Percentiles rank a stretch among this genome's conserved stretches.
phyloP scores from a whole-genome alignment of 2,888 invertebrate species.

The Willowsia nigromaculata region DNA sequence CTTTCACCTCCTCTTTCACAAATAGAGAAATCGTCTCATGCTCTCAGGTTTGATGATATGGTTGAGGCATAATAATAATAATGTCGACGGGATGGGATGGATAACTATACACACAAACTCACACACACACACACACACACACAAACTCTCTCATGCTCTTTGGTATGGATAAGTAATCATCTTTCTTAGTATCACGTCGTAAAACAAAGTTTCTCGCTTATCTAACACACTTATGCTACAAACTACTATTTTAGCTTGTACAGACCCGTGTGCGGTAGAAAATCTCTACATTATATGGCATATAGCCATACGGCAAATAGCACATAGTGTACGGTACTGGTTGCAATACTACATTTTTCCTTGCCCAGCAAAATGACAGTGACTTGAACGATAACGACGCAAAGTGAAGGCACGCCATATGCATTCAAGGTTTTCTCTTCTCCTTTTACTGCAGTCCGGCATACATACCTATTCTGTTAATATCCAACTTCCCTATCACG shows the following conservation, averaged over 20 bases:
- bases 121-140: background rate
- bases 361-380: slow-evolving; percentile 47
- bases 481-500: background rate
- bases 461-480: too few relatives aligned
- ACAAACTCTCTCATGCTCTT: background rate
- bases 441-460: slow-evolving; percentile 64
- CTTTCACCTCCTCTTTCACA: slow-evolving; percentile 33
- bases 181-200: slow-evolving; percentile 53
- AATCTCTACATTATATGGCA: background rate
- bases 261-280: background rate
- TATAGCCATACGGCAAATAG: background rate
- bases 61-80: slow-evolving; percentile 12
- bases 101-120: background rate
- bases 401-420: slow-evolving; percentile 57
- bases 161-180: slow-evolving; percentile 57
- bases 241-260: background rate
- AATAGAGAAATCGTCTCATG: slow-evolving; percentile 24
- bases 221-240: slow-evolving; percentile 47
- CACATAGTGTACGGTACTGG: too few relatives aligned
- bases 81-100: slow-evolving; percentile 31
- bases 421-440: slow-evolving; percentile 65
- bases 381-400: slow-evolving; percentile 54
- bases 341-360: background rate
- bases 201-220: slow-evolving; percentile 65
- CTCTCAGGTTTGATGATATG: slow-evolving; percentile 49